A percentile compares a stretch with the other conserved stretches of the same genome.
Evolutionary conservation across 2,888 invertebrate species (phyloP).

Genomic region (Elegia similella): DNA sequence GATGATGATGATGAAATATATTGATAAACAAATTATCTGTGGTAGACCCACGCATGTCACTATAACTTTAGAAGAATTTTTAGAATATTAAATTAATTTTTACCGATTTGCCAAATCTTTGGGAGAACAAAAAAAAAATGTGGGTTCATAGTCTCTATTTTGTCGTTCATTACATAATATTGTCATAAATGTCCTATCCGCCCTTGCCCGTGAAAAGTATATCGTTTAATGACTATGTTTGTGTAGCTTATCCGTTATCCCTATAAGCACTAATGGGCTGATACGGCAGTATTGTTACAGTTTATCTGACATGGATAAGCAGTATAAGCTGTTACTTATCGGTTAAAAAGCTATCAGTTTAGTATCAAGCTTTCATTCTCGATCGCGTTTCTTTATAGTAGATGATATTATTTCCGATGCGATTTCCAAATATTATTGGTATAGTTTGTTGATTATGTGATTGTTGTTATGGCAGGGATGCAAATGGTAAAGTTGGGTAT

Average conservation of each 20-base stretch:
- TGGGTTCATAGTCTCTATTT: too few relatives aligned
- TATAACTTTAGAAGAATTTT: too few relatives aligned
- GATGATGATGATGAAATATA: too few relatives aligned
- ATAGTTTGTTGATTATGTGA: neutral
- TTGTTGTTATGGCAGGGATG: neutral
- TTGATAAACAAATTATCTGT: too few relatives aligned
- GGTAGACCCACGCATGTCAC: too few relatives aligned
- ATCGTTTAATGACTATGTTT: conserved; percentile 61
- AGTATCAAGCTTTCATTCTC: neutral
- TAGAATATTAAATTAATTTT: too few relatives aligned
- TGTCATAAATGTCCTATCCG: neutral
- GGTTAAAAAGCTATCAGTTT: conserved; percentile 12
- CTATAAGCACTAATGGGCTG: conserved; percentile 53
- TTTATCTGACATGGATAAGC: conserved; percentile 50
- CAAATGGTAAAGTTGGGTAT: conserved; percentile 23
- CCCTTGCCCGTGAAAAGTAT: conserved; percentile 59
- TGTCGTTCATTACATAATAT: neutral
- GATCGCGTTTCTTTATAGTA: neutral
- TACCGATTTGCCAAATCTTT: too few relatives aligned
- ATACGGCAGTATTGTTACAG: conserved; percentile 55
- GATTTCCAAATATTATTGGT: neutral
- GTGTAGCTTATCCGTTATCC: conserved; percentile 60
- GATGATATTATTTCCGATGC: neutral
- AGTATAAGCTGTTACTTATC: conserved; percentile 31
- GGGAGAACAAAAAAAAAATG: too few relatives aligned